A percentile compares a stretch with the other conserved stretches of the same genome.
Evolutionary conservation across 2,113 vertebrate genomes (phyloP).

Genomic region (Cromileptes altivelis): DNA sequence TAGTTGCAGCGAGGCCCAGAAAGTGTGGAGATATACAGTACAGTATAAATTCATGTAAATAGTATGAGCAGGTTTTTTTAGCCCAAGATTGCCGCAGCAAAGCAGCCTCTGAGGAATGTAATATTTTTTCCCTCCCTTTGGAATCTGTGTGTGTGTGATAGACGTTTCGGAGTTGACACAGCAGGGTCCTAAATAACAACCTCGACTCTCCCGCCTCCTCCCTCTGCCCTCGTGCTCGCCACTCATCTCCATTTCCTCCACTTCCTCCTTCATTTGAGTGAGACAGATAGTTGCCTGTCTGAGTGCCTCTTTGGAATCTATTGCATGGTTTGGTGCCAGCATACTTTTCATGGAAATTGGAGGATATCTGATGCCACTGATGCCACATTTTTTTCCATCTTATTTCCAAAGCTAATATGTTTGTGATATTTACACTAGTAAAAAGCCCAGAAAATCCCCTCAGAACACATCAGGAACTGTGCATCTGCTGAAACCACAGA

Average conservation of each 20-base stretch:
- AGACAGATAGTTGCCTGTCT: slow-evolving; percentile 51
- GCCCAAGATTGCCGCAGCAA: not conserved
- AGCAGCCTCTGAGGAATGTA: slow-evolving; percentile 4
- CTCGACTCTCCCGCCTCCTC: slow-evolving; percentile 35
- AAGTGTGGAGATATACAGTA: slow-evolving; percentile 1
- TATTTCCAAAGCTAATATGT: slow-evolving; percentile 16
- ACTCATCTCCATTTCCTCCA: slow-evolving; percentile 66
- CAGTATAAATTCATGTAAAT: not conserved
- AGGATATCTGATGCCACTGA: slow-evolving; percentile 39
- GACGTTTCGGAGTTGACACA: slow-evolving; percentile 53
- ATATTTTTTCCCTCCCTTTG: slow-evolving; percentile 21
- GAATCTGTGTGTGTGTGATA: slow-evolving; percentile 8
- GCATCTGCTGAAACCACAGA: slow-evolving; percentile 31
- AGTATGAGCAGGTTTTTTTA: slow-evolving; percentile 1
- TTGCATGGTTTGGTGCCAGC: slow-evolving; percentile 48
- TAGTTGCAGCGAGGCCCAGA: not conserved
- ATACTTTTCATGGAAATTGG: slow-evolving; percentile 45
- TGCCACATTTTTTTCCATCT: not conserved
- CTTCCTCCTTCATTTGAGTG: slow-evolving; percentile 53
- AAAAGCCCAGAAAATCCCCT: slow-evolving; percentile 1
- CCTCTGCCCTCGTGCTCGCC: slow-evolving; percentile 22
- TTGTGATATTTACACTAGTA: slow-evolving; percentile 14
- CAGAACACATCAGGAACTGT: not conserved
- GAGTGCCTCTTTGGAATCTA: slow-evolving; percentile 53
- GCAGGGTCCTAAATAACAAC: slow-evolving; percentile 47